Evolutionary conservation across 37 sponge, comb jelly and placozoan genomes (phyloP).

Genomic region (Eunapius fragilis): DNA sequence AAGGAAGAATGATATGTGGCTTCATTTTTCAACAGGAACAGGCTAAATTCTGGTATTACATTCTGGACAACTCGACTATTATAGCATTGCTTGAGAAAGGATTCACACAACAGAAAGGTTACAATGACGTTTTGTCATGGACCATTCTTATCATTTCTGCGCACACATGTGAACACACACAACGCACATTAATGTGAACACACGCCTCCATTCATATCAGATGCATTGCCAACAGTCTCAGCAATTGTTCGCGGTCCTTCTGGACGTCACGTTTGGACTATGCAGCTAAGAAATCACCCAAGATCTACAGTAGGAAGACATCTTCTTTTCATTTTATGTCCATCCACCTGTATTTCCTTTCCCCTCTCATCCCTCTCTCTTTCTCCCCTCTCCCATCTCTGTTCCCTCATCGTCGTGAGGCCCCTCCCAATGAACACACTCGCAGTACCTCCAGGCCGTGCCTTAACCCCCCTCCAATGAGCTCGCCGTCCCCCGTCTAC

Average conservation of each 20-base stretch:
- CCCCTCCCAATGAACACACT: conserved; percentile 17
- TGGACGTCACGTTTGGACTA: conserved; percentile 88
- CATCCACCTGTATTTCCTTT: not conserved
- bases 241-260: conserved; percentile 66
- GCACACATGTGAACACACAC: not conserved
- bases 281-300: conserved; percentile 78
- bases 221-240: conserved; percentile 76
- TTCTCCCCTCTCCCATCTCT: no score
- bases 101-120: conserved; percentile 24
- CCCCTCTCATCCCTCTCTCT: not conserved
- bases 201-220: not conserved
- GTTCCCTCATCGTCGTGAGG: not conserved
- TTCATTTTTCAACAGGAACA: conserved; percentile 22
- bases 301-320: not conserved
- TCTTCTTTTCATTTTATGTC: not conserved
- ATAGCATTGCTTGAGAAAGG: conserved; percentile 75
- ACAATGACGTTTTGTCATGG: not conserved
- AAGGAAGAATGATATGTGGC: not conserved
- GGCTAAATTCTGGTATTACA: conserved; percentile 75
- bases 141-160: not conserved
- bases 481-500: conserved; percentile 5
- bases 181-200: not conserved
- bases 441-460: conserved; percentile 44
- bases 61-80: conserved; percentile 75
- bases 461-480: conserved; percentile 23